Conservation (phyloP, 1,140 invertebrate species). For the Zaprionus ornatus region DNA sequence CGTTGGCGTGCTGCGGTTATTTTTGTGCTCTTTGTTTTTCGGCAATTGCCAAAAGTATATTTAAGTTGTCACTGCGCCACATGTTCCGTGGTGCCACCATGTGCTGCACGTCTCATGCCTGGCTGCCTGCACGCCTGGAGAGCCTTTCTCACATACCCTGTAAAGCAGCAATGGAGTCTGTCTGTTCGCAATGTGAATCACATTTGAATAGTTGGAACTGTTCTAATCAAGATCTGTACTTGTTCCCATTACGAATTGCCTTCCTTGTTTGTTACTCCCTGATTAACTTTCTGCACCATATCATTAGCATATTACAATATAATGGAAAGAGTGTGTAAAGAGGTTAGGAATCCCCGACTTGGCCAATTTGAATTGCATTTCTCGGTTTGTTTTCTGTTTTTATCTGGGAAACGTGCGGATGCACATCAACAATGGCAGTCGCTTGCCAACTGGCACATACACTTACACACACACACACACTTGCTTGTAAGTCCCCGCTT, state of each 20-base stretch:
- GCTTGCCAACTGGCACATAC: neutral
- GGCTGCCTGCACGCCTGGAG: neutral
- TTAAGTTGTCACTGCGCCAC: constrained; percentile 32
- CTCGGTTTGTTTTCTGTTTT: constrained; percentile 9
- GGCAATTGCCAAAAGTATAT: constrained; percentile 32
- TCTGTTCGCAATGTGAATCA: neutral
- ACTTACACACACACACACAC: constrained; percentile 7
- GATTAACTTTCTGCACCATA: neutral
- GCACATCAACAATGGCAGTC: constrained; percentile 24
- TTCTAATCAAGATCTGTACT: neutral
- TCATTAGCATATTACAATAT: neutral
- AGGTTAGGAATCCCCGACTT: constrained; percentile 7
- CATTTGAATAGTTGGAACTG: neutral
- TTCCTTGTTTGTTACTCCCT: neutral
- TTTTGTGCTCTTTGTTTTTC: constrained; percentile 7
- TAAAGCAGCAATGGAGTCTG: neutral
- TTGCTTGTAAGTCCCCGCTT: neutral
- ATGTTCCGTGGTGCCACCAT: neutral
- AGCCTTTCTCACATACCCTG: constrained; percentile 1
- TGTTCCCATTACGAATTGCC: neutral
- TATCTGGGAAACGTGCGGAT: constrained; percentile 42
- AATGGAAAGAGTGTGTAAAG: constrained; percentile 2
- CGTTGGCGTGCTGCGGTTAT: neutral
- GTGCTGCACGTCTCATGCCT: no score
- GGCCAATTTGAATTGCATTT: neutral